Evolutionary conservation across 2,797 vertebrate genomes (phyloP).

Genomic region (Antennarius maculatus): DNA sequence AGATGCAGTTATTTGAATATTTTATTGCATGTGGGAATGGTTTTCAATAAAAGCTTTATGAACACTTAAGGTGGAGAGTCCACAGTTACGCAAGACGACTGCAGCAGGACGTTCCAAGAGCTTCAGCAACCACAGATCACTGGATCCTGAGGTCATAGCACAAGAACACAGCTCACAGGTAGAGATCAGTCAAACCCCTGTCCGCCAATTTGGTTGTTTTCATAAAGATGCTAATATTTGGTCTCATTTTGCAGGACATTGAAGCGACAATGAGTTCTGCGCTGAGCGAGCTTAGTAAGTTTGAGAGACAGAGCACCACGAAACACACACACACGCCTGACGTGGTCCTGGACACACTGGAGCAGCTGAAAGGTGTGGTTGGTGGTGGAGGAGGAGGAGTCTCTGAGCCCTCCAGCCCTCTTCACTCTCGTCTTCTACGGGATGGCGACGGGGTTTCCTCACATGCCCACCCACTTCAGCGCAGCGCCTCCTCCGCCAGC

Average conservation of each 20-base stretch:
- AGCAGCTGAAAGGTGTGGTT: conserved; percentile 90
- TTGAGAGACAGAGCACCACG: conserved; percentile 90
- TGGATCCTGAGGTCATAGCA: conserved; percentile 92
- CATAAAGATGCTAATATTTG: not conserved
- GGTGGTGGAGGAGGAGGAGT: conserved; percentile 79
- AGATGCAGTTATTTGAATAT: not conserved
- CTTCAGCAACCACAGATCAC: conserved; percentile 97
- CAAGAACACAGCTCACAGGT: conserved; percentile 84
- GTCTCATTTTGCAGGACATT: conserved; percentile 84
- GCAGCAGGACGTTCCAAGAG: conserved; percentile 95
- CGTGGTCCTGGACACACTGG: conserved; percentile 96
- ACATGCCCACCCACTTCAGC: conserved; percentile 85
- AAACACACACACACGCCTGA: conserved; percentile 93
- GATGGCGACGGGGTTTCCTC: conserved; percentile 84
- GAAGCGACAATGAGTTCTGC: conserved; percentile 91
- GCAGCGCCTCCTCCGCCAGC: conserved; percentile 93
- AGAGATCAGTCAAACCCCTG: not conserved
- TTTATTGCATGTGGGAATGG: not conserved
- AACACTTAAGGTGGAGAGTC: conserved; percentile 87
- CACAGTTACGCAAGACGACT: conserved; percentile 90
- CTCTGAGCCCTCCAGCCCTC: conserved; percentile 95
- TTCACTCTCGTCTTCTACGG: conserved; percentile 92
- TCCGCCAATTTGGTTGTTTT: not conserved
- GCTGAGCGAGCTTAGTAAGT: conserved; percentile 90
- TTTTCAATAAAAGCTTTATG: not conserved